Evolutionary conservation across 2,797 vertebrate genomes (phyloP).

Genomic region (Pangasius mekongensis): DNA sequence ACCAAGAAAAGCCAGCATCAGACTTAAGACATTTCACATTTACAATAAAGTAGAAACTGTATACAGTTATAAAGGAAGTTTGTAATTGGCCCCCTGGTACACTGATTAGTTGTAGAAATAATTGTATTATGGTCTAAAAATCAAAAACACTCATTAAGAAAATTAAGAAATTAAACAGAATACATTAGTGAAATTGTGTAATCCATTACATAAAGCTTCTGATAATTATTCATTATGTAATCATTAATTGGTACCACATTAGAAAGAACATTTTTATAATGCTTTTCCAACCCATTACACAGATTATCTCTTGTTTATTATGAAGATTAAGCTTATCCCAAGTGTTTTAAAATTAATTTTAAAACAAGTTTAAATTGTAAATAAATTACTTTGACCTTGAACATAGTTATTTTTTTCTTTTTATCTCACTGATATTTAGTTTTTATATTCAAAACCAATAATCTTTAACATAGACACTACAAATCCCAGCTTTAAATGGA

Average conservation of each 20-base stretch:
- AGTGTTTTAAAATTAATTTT: slow-evolving; percentile 10
- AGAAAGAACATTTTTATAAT: background rate
- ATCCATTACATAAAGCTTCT: background rate
- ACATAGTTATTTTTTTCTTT: background rate
- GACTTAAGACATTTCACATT: background rate
- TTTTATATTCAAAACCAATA: background rate
- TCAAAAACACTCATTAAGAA: background rate
- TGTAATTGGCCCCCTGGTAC: background rate
- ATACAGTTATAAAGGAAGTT: background rate
- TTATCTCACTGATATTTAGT: slow-evolving; percentile 1
- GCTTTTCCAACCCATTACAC: background rate
- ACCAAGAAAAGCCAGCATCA: background rate
- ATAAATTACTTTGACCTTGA: background rate
- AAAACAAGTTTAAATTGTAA: no score
- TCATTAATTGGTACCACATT: slow-evolving; percentile 17
- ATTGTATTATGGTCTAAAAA: background rate
- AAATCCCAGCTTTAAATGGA: background rate
- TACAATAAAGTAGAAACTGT: background rate
- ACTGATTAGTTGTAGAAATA: background rate
- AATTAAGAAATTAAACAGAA: slow-evolving; percentile 13
- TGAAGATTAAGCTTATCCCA: background rate
- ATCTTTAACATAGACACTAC: background rate
- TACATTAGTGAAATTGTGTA: slow-evolving; percentile 13
- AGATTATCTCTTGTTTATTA: slow-evolving; percentile 6
- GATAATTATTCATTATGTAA: slow-evolving; percentile 13